These are phyloP conservation scores for Phylloscopus collybita DNA, from an alignment of 2,797 vertebrate genomes.

Conservation along the genomic window DNA sequence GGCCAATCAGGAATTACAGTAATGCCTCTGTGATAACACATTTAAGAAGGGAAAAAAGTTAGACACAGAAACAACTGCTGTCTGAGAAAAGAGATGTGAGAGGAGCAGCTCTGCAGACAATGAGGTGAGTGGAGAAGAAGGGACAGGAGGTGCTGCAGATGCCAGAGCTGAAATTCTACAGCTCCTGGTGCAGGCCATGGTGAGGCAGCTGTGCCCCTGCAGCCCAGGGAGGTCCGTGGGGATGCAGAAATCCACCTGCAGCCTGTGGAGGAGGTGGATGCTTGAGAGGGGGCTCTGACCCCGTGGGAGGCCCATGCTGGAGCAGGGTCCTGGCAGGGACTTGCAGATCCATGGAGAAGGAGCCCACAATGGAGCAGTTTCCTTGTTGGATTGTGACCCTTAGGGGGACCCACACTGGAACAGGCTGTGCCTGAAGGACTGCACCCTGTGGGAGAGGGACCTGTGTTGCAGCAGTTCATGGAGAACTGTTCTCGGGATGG, in stretches of 20 bases:
- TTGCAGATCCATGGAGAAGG: background rate
- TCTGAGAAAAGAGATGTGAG: background rate
- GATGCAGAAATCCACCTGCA: background rate
- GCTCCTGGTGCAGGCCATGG: background rate
- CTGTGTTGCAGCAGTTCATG: background rate
- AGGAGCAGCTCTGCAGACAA: background rate
- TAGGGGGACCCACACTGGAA: rapidly evolving
- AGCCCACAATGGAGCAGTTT: background rate
- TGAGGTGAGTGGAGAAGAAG: rapidly evolving
- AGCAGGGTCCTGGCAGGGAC: background rate
- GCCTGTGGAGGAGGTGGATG: background rate
- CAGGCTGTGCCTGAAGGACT: background rate
- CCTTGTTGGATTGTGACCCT: background rate
- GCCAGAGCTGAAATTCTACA: background rate
- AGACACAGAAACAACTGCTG: background rate
- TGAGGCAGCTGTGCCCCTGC: background rate
- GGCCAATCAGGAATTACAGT: rapidly evolving
- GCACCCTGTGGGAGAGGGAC: background rate
- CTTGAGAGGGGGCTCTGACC: background rate
- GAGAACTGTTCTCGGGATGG: background rate
- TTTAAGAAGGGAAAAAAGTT: background rate
- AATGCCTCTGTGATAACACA: background rate
- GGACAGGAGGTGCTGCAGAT: background rate
- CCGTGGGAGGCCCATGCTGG: rapidly evolving
- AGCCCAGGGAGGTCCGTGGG: too few relatives aligned